Conservation (phyloP, 1,140 invertebrate species). For the Diorhabda elongata region DNA sequence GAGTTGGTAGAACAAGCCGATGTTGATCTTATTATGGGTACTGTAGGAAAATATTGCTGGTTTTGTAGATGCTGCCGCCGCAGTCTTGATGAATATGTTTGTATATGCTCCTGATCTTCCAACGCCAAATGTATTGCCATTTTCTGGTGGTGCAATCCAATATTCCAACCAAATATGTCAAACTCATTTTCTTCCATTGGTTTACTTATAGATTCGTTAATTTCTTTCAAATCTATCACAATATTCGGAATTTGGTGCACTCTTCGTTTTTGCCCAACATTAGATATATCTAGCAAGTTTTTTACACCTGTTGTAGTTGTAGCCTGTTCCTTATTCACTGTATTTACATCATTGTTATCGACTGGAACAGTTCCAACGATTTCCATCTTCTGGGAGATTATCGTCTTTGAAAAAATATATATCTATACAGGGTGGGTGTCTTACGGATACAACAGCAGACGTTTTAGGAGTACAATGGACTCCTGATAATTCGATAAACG, state of each 20-base stretch:
- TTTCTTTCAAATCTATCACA: not conserved
- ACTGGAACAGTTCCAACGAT: not conserved
- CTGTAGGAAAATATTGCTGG: not conserved
- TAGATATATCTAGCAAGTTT: not conserved
- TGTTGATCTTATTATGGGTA: not conserved
- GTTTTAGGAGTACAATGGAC: slow-evolving; percentile 10
- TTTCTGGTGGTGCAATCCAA: not conserved
- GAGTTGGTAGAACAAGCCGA: not conserved
- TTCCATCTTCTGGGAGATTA: slow-evolving; percentile 3
- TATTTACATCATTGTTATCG: not conserved
- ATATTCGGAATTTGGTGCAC: not conserved
- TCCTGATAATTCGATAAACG: slow-evolving; percentile 19
- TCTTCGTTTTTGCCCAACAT: not conserved
- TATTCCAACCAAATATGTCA: not conserved
- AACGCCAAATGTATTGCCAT: not conserved
- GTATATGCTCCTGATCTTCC: not conserved
- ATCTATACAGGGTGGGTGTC: not conserved
- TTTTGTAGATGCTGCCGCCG: not conserved
- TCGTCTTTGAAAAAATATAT: not conserved
- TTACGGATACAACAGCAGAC: not conserved
- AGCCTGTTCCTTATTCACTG: not conserved
- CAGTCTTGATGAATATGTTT: not conserved
- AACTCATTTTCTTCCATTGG: too few relatives aligned
- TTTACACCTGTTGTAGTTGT: not conserved
- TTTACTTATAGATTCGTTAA: too few relatives aligned